Evolutionary conservation across 2,113 vertebrate genomes (phyloP).

Genomic region (Peromyscus californicus): DNA sequence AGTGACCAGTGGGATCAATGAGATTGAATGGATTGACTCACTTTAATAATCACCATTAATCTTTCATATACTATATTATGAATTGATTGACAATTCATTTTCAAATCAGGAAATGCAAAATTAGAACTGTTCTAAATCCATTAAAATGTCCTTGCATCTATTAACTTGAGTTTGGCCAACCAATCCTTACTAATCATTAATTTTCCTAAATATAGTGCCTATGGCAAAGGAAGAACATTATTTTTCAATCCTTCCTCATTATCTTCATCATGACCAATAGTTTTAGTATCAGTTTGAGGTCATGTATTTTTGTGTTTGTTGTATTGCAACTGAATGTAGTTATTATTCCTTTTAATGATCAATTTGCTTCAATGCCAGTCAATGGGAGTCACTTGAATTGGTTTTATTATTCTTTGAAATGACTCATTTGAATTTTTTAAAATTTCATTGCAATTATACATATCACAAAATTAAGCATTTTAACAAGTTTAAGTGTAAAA

Average conservation of each 20-base stretch:
- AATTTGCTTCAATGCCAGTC: neutral
- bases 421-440: neutral
- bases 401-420: neutral
- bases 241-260: neutral
- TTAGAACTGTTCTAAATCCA: neutral
- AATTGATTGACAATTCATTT: neutral
- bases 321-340: neutral
- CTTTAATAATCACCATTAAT: neutral
- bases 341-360: slow-evolving; percentile 1
- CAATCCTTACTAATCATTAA: neutral
- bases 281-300: neutral
- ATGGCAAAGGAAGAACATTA: neutral
- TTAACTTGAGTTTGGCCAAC: neutral
- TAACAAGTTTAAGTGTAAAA: neutral
- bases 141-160: neutral
- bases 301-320: slow-evolving; percentile 6
- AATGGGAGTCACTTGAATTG: neutral
- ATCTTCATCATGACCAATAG: neutral
- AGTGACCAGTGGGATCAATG: neutral
- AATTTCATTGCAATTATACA: neutral
- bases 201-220: neutral
- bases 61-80: neutral
- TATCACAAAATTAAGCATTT: neutral
- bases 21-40: neutral
- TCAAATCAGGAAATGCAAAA: neutral